A percentile compares a stretch with the other conserved stretches of the same genome.
Evolutionary conservation across 2,113 vertebrate species (phyloP).

Genomic region (Columba janthina): DNA sequence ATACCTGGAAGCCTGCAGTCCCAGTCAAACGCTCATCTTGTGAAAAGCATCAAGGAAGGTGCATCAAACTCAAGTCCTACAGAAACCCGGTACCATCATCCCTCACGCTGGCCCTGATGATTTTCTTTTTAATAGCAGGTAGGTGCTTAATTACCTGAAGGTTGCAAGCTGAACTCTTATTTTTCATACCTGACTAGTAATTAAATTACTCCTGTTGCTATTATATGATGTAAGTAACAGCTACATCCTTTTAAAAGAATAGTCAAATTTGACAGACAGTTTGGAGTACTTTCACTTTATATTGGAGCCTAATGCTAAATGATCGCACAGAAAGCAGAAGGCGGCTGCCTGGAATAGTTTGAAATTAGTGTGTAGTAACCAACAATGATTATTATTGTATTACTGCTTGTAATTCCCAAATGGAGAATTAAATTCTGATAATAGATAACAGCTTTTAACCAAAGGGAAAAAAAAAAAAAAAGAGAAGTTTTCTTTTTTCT

Average conservation of each 20-base stretch:
- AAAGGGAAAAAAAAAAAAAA: background rate
- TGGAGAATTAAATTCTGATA: constrained; percentile 27
- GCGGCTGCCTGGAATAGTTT: constrained; percentile 49
- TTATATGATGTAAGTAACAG: constrained; percentile 21
- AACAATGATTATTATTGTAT: constrained; percentile 51
- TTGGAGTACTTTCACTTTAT: constrained; percentile 29
- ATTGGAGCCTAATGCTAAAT: constrained; percentile 7
- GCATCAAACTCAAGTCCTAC: background rate
- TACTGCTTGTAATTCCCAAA: constrained; percentile 49
- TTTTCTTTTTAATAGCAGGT: background rate
- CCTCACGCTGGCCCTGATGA: background rate
- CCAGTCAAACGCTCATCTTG: background rate
- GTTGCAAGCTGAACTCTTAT: background rate
- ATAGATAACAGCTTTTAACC: background rate
- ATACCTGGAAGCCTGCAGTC: background rate
- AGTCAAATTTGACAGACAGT: constrained; percentile 39
- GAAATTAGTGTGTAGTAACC: constrained; percentile 34
- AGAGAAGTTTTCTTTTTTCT: background rate
- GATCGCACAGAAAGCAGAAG: constrained; percentile 41
- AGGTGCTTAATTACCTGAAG: background rate
- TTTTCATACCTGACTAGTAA: background rate
- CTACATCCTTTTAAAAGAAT: constrained; percentile 26
- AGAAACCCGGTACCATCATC: background rate
- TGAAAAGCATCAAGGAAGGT: background rate
- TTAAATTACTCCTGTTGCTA: background rate